phyloP scores from a whole-genome alignment of 1,140 invertebrate genomes.

The Conus betulinus region DNA sequence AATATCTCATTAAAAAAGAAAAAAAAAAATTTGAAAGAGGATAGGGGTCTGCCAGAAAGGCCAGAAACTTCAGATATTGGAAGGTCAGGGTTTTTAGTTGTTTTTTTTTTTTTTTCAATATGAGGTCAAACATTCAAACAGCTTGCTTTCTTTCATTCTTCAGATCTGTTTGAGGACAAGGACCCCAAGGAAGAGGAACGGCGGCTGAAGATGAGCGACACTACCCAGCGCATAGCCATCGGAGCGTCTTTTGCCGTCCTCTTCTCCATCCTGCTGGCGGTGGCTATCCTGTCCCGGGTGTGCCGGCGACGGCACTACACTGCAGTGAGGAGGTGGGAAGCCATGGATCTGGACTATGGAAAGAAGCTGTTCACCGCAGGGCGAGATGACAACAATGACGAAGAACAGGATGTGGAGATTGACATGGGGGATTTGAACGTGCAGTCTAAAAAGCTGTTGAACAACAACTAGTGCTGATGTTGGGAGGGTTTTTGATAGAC shows the following conservation, averaged over 20 bases:
- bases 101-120: no score
- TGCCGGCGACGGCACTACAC: slow-evolving; percentile 21
- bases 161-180: background rate
- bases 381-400: slow-evolving; percentile 32
- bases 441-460: slow-evolving; percentile 40
- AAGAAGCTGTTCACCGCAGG: slow-evolving; percentile 32
- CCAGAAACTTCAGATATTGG: no score
- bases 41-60: no score
- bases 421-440: slow-evolving; percentile 39
- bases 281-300: slow-evolving; percentile 23
- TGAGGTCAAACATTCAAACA: no score
- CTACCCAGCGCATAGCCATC: slow-evolving; percentile 29
- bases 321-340: slow-evolving; percentile 32
- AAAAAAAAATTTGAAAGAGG: no score
- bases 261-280: slow-evolving; percentile 18
- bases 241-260: slow-evolving; percentile 22
- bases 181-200: background rate
- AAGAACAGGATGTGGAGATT: slow-evolving; percentile 40
- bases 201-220: background rate
- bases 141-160: background rate
- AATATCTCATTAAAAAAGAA: no score
- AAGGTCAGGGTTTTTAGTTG: no score
- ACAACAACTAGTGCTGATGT: background rate
- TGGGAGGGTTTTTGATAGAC: no score
- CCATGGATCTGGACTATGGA: slow-evolving; percentile 36